These are phyloP conservation scores for Trachymyrmex septentrionalis DNA, from an alignment of 1,140 invertebrate genomes.

Conservation along the genomic window DNA sequence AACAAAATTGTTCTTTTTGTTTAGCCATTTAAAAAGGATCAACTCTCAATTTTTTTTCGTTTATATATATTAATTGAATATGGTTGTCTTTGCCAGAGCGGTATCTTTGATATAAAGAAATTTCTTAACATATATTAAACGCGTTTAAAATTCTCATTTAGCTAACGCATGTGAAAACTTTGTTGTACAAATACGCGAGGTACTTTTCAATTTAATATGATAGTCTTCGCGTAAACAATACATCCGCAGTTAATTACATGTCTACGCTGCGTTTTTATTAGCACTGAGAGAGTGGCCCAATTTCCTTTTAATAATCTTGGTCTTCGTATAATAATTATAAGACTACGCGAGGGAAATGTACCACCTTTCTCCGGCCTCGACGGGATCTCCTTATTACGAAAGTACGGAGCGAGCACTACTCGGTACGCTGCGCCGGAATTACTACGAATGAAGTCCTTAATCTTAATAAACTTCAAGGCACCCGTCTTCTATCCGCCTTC, in stretches of 20 bases:
- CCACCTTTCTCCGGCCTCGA: not conserved
- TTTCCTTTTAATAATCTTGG: conserved; percentile 73
- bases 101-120: not conserved
- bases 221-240: conserved; percentile 21
- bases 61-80: not conserved
- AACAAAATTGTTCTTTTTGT: no score
- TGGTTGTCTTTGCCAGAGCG: not conserved
- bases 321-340: conserved; percentile 73
- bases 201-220: conserved; percentile 26
- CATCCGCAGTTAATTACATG: not conserved
- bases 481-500: conserved; percentile 68
- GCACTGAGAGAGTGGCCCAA: conserved; percentile 40
- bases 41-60: not conserved
- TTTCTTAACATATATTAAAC: not conserved
- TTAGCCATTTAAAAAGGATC: not conserved
- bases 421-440: conserved; percentile 72
- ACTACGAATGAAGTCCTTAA: conserved; percentile 84
- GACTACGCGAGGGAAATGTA: conserved; percentile 65
- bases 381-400: conserved; percentile 55
- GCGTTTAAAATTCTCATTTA: not conserved
- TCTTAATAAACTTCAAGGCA: conserved; percentile 84
- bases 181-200: not conserved
- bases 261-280: not conserved
- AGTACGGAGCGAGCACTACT: conserved; percentile 51
- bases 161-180: not conserved